Evolutionary conservation across 2,888 invertebrate genomes (phyloP), one percentile per base, ranked within the genome.

Genomic region (Sclerodermus sp.): DNA sequence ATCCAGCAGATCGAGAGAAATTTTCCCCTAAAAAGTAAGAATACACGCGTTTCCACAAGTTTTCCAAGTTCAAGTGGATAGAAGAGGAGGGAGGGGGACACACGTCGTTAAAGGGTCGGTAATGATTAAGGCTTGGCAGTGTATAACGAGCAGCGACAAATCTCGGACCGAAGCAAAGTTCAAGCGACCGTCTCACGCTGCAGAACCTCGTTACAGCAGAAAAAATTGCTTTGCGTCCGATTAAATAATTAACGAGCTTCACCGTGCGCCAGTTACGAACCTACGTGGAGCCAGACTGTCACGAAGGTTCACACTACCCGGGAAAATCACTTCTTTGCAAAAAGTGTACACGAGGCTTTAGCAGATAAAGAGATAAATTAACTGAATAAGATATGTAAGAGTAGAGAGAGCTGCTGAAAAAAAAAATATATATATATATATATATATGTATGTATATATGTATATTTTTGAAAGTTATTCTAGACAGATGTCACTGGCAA

Each of bases 181-280:
- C 47, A 47, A 47, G 47, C 18, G 15, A 30, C 42, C 29, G 42
- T 30, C 10, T 34, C 34, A 4, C 12, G 34, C 30, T 30, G n/a
- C n/a, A n/a, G 23, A 5, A 23, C 23, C 23, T 23, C 23, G 23
- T 23, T 23, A 23, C 23, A 8, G 4, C 8, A 47, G 41, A 37
- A 41, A 34, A 39, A 23, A 39, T 39, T 36, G 36, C 30, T 34
- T 42, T 49, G 46, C 53, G 42, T 44, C 39, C 48, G 39, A 38
- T 50, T 60, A 60, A 58, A 58, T 53, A 60, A 62, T 53, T 51
- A 56, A 56, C 45, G 42, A 46, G 36, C 34, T 44, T 29, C 49
- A 45, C 30, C 41, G 53, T 12, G 53, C 38, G 47, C 23, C 23
- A 23, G 38, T 16, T 8, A 38, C 38, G 16, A 3, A 15, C 38